Conservation (phyloP, 2,113 vertebrate species). For the Chaetodon auriga region DNA sequence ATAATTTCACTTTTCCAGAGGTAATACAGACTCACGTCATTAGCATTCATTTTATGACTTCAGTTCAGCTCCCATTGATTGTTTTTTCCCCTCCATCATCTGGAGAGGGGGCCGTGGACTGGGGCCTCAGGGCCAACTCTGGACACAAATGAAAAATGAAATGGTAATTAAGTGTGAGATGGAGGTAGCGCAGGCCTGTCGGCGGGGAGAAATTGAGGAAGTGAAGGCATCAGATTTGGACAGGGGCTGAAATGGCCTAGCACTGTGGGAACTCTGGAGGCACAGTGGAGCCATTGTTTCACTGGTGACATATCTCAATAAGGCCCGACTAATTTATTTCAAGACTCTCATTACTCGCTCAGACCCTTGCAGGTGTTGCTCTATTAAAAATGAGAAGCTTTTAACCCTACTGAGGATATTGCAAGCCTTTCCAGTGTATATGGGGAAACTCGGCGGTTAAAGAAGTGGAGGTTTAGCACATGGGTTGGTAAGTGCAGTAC, state of each 20-base stretch:
- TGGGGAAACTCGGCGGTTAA: conserved; percentile 75
- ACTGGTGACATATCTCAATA: conserved; percentile 81
- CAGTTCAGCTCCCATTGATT: conserved; percentile 45
- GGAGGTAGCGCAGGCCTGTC: conserved; percentile 56
- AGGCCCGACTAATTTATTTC: conserved; percentile 87
- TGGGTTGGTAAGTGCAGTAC: neutral
- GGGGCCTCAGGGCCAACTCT: conserved; percentile 47
- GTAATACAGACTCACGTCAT: conserved; percentile 45
- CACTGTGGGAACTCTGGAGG: conserved; percentile 40
- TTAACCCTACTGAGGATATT: conserved; percentile 82
- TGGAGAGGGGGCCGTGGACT: conserved; percentile 39
- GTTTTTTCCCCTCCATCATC: conserved; percentile 45
- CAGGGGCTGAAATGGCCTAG: neutral
- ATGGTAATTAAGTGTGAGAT: conserved; percentile 78
- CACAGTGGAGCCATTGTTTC: conserved; percentile 72
- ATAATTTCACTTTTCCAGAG: conserved; percentile 46
- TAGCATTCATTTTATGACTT: conserved; percentile 56
- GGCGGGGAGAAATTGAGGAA: conserved; percentile 59
- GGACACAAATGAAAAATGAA: conserved; percentile 80
- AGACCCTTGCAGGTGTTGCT: conserved; percentile 83
- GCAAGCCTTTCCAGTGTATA: conserved; percentile 72
- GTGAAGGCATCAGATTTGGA: conserved; percentile 54
- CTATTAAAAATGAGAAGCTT: conserved; percentile 88
- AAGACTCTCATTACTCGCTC: conserved; percentile 85
- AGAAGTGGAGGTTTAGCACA: neutral